A percentile compares a stretch with the other conserved stretches of the same genome.
Conservation (phyloP, 1,140 invertebrate genomes). For the Ylistrum balloti region DNA sequence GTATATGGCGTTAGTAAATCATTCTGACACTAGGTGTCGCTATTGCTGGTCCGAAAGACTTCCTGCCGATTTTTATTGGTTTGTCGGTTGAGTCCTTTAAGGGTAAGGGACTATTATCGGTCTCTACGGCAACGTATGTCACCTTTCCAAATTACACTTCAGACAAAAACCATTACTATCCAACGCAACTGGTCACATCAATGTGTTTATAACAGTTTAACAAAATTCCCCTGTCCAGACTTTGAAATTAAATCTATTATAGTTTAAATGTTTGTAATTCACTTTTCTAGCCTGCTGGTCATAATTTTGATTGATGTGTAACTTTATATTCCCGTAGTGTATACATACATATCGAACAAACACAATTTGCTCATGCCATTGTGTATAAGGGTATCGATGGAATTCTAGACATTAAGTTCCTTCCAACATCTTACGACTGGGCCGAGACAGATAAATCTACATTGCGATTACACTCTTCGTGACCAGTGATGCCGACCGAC, state of each 20-base stretch:
- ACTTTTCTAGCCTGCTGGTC: conserved; percentile 9
- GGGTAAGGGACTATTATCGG: not conserved
- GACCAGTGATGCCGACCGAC: not conserved
- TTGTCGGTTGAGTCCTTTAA: not conserved
- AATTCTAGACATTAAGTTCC: not conserved
- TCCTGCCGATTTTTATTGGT: not conserved
- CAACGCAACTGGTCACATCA: not conserved
- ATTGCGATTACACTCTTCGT: not conserved
- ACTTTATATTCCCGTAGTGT: not conserved
- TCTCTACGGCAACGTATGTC: not conserved
- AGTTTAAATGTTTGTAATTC: conserved; percentile 36
- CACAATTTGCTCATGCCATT: not conserved
- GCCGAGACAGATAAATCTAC: not conserved
- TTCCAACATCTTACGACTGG: not conserved
- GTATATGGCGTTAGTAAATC: not conserved
- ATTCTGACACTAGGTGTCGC: conserved; percentile 7
- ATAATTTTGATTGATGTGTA: conserved; percentile 26
- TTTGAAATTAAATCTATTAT: conserved; percentile 36
- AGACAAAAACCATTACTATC: conserved; percentile 35
- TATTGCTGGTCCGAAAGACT: not conserved
- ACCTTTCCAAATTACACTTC: conserved; percentile 34
- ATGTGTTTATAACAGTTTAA: conserved; percentile 9
- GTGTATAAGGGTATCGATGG: not conserved
- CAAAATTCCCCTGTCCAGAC: conserved; percentile 15
- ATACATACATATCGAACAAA: not conserved